Evolutionary conservation across 1,140 invertebrate species (phyloP).

Genomic region (Dendroctonus valens): DNA sequence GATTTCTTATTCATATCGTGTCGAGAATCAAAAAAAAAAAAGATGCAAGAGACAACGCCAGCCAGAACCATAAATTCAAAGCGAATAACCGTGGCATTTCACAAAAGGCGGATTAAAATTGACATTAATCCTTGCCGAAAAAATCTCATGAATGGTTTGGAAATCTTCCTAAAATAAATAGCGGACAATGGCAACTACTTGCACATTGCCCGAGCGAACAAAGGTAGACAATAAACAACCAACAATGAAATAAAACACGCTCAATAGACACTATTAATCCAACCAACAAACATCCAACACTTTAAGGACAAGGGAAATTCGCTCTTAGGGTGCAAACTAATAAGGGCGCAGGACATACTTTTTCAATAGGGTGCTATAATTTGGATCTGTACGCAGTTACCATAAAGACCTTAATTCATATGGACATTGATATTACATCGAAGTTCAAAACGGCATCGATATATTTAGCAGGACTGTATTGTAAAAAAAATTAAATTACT

Average conservation of each 20-base stretch:
- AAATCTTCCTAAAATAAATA: constrained; percentile 49
- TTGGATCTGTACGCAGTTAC: constrained; percentile 41
- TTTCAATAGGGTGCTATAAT: constrained; percentile 42
- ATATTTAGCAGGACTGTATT: too few relatives aligned
- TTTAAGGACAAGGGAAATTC: constrained; percentile 36
- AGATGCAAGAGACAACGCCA: constrained; percentile 1
- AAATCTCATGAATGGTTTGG: constrained; percentile 45
- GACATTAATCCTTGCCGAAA: constrained; percentile 44
- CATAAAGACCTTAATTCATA: constrained; percentile 45
- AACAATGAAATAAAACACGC: constrained; percentile 51
- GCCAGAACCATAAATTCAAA: constrained; percentile 17
- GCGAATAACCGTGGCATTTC: constrained; percentile 22
- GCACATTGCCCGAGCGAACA: constrained; percentile 48
- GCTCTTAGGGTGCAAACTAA: constrained; percentile 22
- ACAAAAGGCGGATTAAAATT: constrained; percentile 44
- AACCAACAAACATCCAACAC: constrained; percentile 48
- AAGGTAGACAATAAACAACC: constrained; percentile 48
- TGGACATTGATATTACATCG: constrained; percentile 45
- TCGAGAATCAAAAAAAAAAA: constrained; percentile 9
- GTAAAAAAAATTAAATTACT: too few relatives aligned
- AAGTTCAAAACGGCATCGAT: too few relatives aligned
- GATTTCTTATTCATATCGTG: too few relatives aligned
- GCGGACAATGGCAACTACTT: constrained; percentile 45
- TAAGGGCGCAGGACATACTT: constrained; percentile 25
- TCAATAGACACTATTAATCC: constrained; percentile 50